Base-by-base conservation (phyloP, 2,888 invertebrate genomes). In the Coenonympha glycerion region DNA sequence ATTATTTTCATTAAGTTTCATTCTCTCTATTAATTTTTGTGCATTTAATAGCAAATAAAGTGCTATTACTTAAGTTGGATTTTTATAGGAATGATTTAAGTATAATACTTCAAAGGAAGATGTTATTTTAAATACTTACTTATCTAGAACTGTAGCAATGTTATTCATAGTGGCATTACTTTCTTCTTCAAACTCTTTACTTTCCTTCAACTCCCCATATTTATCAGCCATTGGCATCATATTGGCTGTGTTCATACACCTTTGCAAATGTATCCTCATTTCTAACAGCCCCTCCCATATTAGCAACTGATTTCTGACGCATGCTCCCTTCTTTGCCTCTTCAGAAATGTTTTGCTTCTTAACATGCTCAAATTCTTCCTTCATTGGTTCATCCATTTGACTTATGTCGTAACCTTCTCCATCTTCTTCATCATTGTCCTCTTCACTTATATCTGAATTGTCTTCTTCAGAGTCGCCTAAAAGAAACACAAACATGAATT, bases 211-310 rank as follows among this genome's bases (percentile, higher is more conserved):
- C 40, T 81, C 64, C 6, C 77, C 66, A 62, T 90, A 90, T 4
- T 69, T 70, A 5, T 91, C 88, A 15, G 79, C 70, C 61, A 93
- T 90, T 0, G 97, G 97, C 78, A 97, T 88, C 69, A 91, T 92
- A 75, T 97, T 97, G 0, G 92, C 90, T 9, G 90, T 89, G 34
- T 89, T 80, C 45, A 96, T 73, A 64, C 93, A 90, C 72, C 96
- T 94, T 73, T 98, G 97, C 18, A 97, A 76, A 68, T 94, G 93
- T 62, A 98, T 97, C 58, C 98, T 89, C 70, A 92, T 89, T 79
- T 98, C 96, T 18, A 98, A 73, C 3, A 98, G 73, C 48, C 90
- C 91, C 72, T 98, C 97, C 95, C 96, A 98, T 1, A 96, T 69
- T 30, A 89, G 81, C 21, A 94, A 71, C 69, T 94, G 93, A 63